Evolutionary conservation across 2,797 vertebrate genomes (phyloP).

Genomic region (Eulemur mongoz): DNA sequence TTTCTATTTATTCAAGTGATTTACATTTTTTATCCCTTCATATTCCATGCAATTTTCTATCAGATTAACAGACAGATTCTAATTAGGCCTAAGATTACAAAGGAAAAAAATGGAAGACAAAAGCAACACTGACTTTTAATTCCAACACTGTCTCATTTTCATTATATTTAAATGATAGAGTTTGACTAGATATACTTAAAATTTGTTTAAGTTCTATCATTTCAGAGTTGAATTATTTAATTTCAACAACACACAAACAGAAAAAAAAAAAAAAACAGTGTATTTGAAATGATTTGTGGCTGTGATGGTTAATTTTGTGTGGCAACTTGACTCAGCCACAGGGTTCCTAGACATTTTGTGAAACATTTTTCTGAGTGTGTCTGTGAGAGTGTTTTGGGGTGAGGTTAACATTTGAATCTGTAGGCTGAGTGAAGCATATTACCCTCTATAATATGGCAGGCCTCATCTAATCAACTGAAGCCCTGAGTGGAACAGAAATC

Average conservation of each 20-base stretch:
- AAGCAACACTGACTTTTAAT: background rate
- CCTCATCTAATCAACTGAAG: background rate
- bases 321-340: background rate
- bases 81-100: background rate
- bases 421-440: background rate
- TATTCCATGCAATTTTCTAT: background rate
- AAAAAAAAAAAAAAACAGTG: background rate
- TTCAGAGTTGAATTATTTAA: background rate
- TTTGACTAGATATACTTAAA: background rate
- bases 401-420: background rate
- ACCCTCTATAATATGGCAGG: no score
- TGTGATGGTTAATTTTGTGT: background rate
- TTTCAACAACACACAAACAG: background rate
- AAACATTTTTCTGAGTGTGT: background rate
- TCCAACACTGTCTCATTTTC: background rate
- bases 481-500: background rate
- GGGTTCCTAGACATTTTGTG: background rate
- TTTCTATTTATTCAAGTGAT: background rate
- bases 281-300: background rate
- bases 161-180: background rate
- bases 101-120: background rate
- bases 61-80: background rate
- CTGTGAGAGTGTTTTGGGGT: background rate
- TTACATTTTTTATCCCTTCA: background rate
- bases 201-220: background rate